Evolutionary conservation across 1,140 invertebrate genomes (phyloP), one percentile per base, ranked within the genome.

Genomic region (Octopus sinensis): DNA sequence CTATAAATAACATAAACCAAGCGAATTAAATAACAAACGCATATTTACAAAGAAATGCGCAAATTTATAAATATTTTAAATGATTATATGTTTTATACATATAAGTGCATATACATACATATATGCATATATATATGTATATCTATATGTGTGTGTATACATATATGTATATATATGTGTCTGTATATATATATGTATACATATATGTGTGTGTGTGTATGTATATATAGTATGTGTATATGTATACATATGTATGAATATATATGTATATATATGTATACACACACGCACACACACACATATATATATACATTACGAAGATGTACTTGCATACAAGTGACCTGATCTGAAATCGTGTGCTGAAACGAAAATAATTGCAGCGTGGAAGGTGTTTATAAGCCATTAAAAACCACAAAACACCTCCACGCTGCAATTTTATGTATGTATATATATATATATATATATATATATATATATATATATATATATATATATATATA

Each of bases 261-360:
- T 10, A 3, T 10, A 1, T 62, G 3, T 62, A 17, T 62, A 62
- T 9, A 3, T 17, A 10, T 62, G 17, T 62, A 62, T 62, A 62
- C 17, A 62, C 17, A 62, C 17, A 62, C 17, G 17, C 17, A 62
- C 17, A 62, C 17, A 62, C 17, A 62, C 17, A 62, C 17, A 62
- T 62, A 62, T 62, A 62, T 62, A 62, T 62, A 62, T 62, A 62
- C 17, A 62, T 62, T n/a, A n/a, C n/a, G n/a, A n/a, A n/a, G n/a
- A n/a, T n/a, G n/a, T n/a, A n/a, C n/a, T n/a, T n/a, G n/a, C n/a
- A n/a, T n/a, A n/a, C n/a, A n/a, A n/a, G n/a, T n/a, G n/a, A n/a
- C n/a, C n/a, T n/a, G n/a, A n/a, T n/a, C n/a, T n/a, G n/a, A n/a
- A n/a, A n/a, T n/a, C n/a, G n/a, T n/a, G n/a, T n/a, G n/a, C n/a